Conservation (phyloP, 1,140 invertebrate genomes). For the Brachionus paranguensis region DNA sequence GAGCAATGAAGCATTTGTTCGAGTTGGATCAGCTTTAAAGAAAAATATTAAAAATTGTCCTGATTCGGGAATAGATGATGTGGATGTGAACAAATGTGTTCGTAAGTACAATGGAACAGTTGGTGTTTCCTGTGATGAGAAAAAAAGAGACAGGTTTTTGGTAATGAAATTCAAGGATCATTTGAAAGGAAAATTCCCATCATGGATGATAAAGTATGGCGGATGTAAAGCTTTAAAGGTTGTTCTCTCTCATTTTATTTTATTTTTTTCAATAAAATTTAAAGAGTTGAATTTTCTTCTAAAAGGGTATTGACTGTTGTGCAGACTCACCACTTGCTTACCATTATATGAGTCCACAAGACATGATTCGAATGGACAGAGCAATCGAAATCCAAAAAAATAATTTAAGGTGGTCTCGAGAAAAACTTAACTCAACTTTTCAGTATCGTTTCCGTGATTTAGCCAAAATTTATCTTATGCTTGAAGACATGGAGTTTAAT, state of each 20-base stretch:
- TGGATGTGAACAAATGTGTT: conserved; percentile 8
- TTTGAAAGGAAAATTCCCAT: neutral
- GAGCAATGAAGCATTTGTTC: conserved; percentile 39
- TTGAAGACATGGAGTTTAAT: neutral
- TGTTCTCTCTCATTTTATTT: neutral
- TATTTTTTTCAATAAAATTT: neutral
- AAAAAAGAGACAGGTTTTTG: neutral
- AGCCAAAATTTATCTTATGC: neutral
- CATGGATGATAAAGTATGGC: neutral
- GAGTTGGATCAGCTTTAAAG: neutral
- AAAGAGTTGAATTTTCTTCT: conserved; percentile 43
- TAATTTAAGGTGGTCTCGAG: neutral
- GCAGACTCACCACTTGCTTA: conserved; percentile 92
- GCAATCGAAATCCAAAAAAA: neutral
- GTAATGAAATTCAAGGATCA: neutral
- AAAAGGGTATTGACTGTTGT: conserved; percentile 83
- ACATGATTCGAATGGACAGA: neutral
- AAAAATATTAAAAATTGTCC: conserved; percentile 1
- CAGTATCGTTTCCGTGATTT: neutral
- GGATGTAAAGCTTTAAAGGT: neutral
- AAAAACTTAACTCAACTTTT: neutral
- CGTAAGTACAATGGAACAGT: neutral
- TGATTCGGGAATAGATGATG: conserved; percentile 5
- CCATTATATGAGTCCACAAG: conserved; percentile 69
- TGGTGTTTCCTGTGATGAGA: conserved; percentile 3